Evolutionary conservation across 1,140 invertebrate genomes (phyloP).

Genomic region (Anoplolepis gracilipes): DNA sequence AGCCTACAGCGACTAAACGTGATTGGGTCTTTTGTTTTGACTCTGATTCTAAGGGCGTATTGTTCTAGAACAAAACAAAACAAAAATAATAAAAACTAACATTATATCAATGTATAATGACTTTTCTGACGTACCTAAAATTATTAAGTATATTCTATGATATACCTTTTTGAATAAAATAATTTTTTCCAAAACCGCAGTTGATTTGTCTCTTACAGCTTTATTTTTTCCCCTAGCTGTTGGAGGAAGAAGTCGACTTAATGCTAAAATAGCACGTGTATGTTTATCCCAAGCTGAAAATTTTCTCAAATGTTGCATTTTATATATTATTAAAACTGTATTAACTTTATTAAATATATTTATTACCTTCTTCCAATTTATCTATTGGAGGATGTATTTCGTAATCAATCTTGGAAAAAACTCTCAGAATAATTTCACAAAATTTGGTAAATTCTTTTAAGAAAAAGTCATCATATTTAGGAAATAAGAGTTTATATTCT

Average conservation of each 20-base stretch:
- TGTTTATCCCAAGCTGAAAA: too few species aligned
- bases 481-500: not conserved
- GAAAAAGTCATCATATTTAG: not conserved
- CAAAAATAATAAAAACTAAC: too few species aligned
- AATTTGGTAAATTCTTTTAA: not conserved
- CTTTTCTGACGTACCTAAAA: too few species aligned
- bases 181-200: not conserved
- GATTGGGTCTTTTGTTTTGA: not conserved
- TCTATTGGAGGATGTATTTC: not conserved
- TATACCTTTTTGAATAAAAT: not conserved
- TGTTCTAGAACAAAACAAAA: not conserved
- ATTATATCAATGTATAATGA: too few species aligned
- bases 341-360: too few species aligned
- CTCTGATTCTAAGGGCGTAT: not conserved
- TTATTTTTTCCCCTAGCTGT: not conserved
- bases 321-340: too few species aligned
- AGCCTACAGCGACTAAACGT: not conserved
- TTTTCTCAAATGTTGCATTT: too few species aligned
- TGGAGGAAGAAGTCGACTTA: not conserved
- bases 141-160: too few species aligned
- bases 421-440: conserved; percentile 13
- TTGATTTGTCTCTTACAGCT: not conserved
- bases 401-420: not conserved
- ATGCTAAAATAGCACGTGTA: not conserved
- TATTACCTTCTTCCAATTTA: not conserved